Evolutionary conservation across 2,888 invertebrate genomes (phyloP).

Genomic region (Pocota personata): DNA sequence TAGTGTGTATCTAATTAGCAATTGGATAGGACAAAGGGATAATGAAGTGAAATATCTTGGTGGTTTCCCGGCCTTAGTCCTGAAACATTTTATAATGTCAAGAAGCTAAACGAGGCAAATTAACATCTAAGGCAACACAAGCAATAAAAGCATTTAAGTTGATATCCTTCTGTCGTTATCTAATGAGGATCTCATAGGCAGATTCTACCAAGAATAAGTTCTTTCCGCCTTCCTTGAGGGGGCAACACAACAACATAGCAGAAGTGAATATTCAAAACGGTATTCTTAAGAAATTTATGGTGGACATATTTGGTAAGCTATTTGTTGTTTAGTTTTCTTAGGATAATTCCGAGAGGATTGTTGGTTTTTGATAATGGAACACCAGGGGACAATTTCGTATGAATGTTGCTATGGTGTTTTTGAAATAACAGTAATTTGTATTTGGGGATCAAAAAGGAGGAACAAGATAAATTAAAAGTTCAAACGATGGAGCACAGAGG

Average conservation of each 20-base stretch:
- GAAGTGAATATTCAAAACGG: constrained; percentile 50
- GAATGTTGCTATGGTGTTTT: constrained; percentile 31
- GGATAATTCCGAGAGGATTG: constrained; percentile 30
- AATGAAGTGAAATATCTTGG: constrained; percentile 67
- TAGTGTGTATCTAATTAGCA: constrained; percentile 58
- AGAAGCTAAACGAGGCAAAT: constrained; percentile 67
- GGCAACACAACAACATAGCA: not conserved
- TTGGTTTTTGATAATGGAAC: constrained; percentile 33
- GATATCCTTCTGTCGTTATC: constrained; percentile 40
- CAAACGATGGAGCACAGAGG: constrained; percentile 5
- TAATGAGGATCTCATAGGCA: constrained; percentile 46
- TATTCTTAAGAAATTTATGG: constrained; percentile 50
- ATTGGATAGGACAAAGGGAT: constrained; percentile 46
- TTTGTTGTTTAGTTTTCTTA: constrained; percentile 59
- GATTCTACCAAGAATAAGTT: constrained; percentile 15
- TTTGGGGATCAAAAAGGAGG: constrained; percentile 44
- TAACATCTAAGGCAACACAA: constrained; percentile 62
- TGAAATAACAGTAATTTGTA: constrained; percentile 40
- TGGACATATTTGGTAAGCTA: constrained; percentile 48
- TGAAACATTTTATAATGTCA: constrained; percentile 56
- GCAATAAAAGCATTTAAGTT: constrained; percentile 66
- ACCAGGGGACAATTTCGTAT: constrained; percentile 46
- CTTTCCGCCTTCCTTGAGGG: not conserved
- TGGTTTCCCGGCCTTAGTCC: constrained; percentile 39
- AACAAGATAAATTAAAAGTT: constrained; percentile 34